Evolutionary conservation across 2,797 vertebrate species (phyloP).

Genomic region (Syncerus caffer): DNA sequence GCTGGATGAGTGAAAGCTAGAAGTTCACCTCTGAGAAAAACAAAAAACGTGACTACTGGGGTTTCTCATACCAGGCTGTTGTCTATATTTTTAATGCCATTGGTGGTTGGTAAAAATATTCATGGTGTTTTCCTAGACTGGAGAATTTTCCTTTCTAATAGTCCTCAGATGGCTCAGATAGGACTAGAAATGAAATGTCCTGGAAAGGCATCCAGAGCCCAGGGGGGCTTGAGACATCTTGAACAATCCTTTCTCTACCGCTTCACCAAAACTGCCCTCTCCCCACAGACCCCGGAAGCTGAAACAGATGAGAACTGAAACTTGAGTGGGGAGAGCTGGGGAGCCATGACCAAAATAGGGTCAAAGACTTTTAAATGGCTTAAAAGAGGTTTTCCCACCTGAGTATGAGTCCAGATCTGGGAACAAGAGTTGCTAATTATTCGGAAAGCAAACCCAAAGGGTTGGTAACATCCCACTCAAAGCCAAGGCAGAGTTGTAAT

Average conservation of each 20-base stretch:
- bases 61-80: neutral
- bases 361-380: neutral
- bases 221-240: neutral
- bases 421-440: neutral
- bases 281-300: neutral
- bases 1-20: neutral
- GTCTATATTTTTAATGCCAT: neutral
- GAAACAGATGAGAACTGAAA: neutral
- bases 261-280: neutral
- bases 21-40: neutral
- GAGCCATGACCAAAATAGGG: neutral
- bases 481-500: neutral
- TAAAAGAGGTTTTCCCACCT: neutral
- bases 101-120: neutral
- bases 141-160: neutral
- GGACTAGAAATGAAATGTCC: neutral
- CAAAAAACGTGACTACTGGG: neutral
- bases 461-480: neutral
- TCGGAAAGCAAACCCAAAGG: neutral
- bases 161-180: neutral
- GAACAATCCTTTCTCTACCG: neutral
- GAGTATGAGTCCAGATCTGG: neutral
- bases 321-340: neutral
- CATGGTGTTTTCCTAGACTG: neutral
- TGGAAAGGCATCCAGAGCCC: neutral